A percentile compares a stretch with the other conserved stretches of the same genome.
These are phyloP conservation scores for Triplophysa yarkandensis DNA, from an alignment of 2,797 vertebrate genomes.

Conservation along the genomic window DNA sequence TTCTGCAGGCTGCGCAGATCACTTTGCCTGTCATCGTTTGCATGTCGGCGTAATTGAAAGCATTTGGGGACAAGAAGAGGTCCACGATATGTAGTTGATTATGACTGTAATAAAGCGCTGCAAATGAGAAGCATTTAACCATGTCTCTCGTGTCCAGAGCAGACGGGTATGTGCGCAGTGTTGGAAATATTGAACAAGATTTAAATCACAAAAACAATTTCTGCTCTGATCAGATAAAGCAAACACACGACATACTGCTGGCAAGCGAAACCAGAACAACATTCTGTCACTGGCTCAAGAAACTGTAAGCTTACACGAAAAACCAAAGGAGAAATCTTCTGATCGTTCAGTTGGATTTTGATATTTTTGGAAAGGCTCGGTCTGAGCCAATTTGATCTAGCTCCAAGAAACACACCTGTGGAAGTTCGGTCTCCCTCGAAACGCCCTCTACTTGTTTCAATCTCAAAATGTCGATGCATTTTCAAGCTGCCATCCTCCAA, in stretches of 20 bases:
- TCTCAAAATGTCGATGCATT: constrained; percentile 42
- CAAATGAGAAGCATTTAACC: constrained; percentile 57
- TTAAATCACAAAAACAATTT: neutral
- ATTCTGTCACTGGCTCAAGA: constrained; percentile 14
- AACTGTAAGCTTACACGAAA: constrained; percentile 40
- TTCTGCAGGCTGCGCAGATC: constrained; percentile 59
- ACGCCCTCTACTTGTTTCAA: constrained; percentile 48
- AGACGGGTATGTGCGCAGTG: neutral
- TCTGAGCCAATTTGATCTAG: constrained; percentile 8
- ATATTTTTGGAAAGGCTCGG: constrained; percentile 59
- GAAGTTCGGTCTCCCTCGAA: constrained; percentile 15
- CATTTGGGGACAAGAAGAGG: constrained; percentile 65
- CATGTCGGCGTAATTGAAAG: constrained; percentile 69
- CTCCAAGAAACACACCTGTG: constrained; percentile 24
- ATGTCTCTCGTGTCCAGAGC: constrained; percentile 53
- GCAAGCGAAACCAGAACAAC: neutral
- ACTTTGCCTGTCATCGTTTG: constrained; percentile 65
- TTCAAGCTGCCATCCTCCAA: constrained; percentile 22
- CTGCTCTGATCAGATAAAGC: neutral
- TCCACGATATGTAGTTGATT: constrained; percentile 64
- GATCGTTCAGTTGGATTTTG: constrained; percentile 53
- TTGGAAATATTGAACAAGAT: constrained; percentile 6
- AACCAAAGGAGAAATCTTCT: constrained; percentile 35
- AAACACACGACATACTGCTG: constrained; percentile 13
- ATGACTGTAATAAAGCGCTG: constrained; percentile 65